phyloP scores from a whole-genome alignment of 2,888 invertebrate genomes.

The Lydus trimaculatus region DNA sequence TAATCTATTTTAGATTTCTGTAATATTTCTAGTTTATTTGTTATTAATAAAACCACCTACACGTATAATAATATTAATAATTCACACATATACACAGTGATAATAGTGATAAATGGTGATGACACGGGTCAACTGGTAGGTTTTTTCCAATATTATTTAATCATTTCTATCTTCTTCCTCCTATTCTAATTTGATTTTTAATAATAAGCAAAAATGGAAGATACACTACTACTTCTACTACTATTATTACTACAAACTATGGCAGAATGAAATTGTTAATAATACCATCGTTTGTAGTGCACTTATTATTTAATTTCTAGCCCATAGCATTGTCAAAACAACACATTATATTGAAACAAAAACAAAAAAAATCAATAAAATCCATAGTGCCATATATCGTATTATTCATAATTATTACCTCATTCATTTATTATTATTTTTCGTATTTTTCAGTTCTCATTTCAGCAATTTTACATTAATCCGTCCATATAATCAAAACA shows the following conservation, averaged over 20 bases:
- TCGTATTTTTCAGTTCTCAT: constrained; percentile 23
- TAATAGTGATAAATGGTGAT: constrained; percentile 36
- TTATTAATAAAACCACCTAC: neutral
- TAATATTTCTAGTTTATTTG: neutral
- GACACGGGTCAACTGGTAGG: constrained; percentile 35
- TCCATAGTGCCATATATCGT: constrained; percentile 62
- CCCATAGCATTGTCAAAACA: constrained; percentile 59
- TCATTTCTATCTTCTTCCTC: neutral
- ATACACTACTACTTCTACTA: too few species aligned
- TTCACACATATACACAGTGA: constrained; percentile 36
- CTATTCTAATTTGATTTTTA: neutral
- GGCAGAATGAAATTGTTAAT: constrained; percentile 27
- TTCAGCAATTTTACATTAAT: constrained; percentile 16
- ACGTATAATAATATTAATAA: neutral
- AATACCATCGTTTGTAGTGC: constrained; percentile 52
- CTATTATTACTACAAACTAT: constrained; percentile 40
- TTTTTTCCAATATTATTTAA: neutral
- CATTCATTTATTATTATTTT: constrained; percentile 20
- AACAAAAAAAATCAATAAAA: constrained; percentile 56
- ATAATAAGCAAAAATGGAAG: constrained; percentile 2
- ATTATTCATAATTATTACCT: constrained; percentile 46
- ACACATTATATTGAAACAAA: constrained; percentile 54
- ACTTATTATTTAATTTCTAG: constrained; percentile 50
- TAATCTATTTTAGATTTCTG: neutral
- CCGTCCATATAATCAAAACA: constrained; percentile 1